Base-by-base conservation (phyloP, 2,113 vertebrate species). In the Chrysemys picta region DNA sequence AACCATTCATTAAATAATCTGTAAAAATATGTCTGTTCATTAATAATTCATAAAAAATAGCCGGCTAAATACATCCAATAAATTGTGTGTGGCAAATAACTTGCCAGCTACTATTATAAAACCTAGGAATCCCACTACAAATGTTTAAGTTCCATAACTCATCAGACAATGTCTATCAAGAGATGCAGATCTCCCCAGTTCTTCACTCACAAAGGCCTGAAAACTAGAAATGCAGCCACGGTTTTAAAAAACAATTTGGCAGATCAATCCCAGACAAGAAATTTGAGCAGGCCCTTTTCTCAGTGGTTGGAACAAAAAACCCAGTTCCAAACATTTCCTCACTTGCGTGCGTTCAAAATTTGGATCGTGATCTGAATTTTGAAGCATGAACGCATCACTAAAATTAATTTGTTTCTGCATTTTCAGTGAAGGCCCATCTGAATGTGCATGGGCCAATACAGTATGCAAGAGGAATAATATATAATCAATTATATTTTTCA, bases 1-100 rank as follows among this genome's bases (percentile, higher is more conserved):
- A 89, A 91, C 94, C 93, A 94, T 52, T 93, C 82, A 93, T 87
- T 95, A 35, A 88, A 86, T 88, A 95, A 92, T 94, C 94, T 86
- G 52, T 94, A 80, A 93, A 95, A 94, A 94, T 84, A 80, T 57
- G 78, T 84, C 94, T 94, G 45, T 79, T 95, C 62, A 84, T 72
- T 92, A 88, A 95, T 87, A 80, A 85, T 94, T 86, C 47, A 10
- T 72, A 19, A 72, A 72, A 72, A 72, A 72, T 38, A 72, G 65
- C 69, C 49, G 85, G 62, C 0, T n/a, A 57, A 81, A 65, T 56
- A 91, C 84, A 92, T 87, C 82, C 87, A 62, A 13, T 87, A 78
- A 93, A 86, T 90, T 52, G n/a, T 82, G 81, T 90, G 52, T 0
- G 0, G 89, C 78, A 95, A 88, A 38, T 93, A 86, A 27, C 62